Evolutionary conservation across 2,797 vertebrate genomes (phyloP).

Genomic region (Aselliscus stoliczkanus): DNA sequence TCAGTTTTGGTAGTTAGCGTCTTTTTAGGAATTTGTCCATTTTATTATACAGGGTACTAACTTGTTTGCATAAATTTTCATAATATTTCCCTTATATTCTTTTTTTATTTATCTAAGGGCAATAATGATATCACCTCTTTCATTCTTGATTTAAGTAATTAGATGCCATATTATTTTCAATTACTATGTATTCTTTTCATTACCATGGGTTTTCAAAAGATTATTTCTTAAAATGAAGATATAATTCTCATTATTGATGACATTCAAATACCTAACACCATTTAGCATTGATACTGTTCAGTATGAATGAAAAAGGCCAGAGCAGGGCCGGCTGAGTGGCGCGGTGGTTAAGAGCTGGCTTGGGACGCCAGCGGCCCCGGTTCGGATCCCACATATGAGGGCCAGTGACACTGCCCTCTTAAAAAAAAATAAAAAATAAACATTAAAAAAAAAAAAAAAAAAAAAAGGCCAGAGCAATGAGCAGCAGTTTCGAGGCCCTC

Average conservation of each 20-base stretch:
- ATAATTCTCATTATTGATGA: background rate
- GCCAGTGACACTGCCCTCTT: too few relatives aligned
- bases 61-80: background rate
- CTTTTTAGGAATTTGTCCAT: background rate
- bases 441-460: too few relatives aligned
- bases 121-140: background rate
- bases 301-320: background rate
- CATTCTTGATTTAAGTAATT: background rate
- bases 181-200: background rate
- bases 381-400: too few relatives aligned
- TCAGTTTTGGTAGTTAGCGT: background rate
- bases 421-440: too few relatives aligned
- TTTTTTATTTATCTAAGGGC: background rate
- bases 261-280: background rate
- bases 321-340: too few relatives aligned
- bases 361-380: too few relatives aligned
- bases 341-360: too few relatives aligned
- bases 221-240: background rate
- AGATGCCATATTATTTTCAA: background rate
- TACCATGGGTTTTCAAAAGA: background rate
- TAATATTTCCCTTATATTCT: background rate
- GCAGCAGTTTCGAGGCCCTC: background rate
- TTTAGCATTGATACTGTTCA: background rate
- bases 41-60: background rate
- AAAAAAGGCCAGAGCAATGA: too few relatives aligned